Evolutionary conservation across 2,113 vertebrate genomes (phyloP), one percentile per base, ranked within the genome.

Genomic region (Propithecus coquereli): DNA sequence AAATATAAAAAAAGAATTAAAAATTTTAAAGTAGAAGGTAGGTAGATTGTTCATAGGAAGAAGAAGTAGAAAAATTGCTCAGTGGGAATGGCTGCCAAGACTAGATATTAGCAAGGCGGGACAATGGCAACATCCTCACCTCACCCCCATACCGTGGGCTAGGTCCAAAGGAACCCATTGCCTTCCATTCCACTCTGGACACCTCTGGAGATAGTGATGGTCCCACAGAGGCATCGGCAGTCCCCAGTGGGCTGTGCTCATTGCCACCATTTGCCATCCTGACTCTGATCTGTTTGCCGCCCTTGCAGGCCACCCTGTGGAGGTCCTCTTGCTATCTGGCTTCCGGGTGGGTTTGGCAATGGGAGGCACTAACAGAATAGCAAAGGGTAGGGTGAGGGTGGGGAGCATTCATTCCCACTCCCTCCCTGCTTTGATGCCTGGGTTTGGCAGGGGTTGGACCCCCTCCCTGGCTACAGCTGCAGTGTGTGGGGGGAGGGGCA

Each of bases 1-100:
- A 97, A 98, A 98, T 63, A 40, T 81, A 90, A 79, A 96, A 94
- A 97, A 76, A 97, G 93, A 77, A 96, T 94, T 65, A 18, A 82
- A 84, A 32, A 50, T 87, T 79, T 80, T 65, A 13, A 95, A 95
- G 95, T 95, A 70, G 79, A 81, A 81, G 65, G 66, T 76, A 98
- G 81, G 77, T 85, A 91, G 93, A 30, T n/a, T 65, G 68, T 76
- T 94, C 90, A 54, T 16, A 87, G 76, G 89, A 97, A 73, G 18
- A 22, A 59, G 47, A 76, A 7, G 87, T 61, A 43, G 97, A 91
- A 50, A 96, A 43, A 14, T 11, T 82, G 43, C 84, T 96, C 90
- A 76, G 63, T 87, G 89, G 96, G 97, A 97, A 82, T 22, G 68
- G 83, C 74, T 80, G 94, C 45, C 96, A 95, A 95, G 0, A 23